Evolutionary conservation across 2,888 invertebrate genomes (phyloP).

Genomic region (Opisthograptis luteolata): DNA sequence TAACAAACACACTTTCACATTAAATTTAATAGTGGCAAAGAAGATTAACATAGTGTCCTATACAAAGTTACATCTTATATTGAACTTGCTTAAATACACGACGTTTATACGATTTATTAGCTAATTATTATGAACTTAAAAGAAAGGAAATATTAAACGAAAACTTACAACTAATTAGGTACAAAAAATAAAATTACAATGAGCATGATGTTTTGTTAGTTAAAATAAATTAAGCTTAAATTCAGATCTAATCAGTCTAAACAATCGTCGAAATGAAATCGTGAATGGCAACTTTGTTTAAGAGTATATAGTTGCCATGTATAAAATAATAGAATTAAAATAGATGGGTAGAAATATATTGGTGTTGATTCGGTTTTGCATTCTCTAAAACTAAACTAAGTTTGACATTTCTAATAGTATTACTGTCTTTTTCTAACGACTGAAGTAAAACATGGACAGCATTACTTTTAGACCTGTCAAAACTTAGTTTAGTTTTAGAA

Average conservation of each 20-base stretch:
- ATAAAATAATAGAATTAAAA: slow-evolving; percentile 2
- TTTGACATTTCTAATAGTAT: too few species aligned
- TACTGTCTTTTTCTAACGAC: too few species aligned
- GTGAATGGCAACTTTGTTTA: slow-evolving; percentile 7
- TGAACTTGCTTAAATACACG: too few species aligned
- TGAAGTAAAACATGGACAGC: too few species aligned
- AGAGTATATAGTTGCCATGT: background rate
- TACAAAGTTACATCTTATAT: too few species aligned
- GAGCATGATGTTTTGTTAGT: slow-evolving; percentile 3
- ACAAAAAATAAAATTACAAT: slow-evolving; percentile 16
- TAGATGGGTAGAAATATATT: background rate
- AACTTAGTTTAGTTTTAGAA: too few species aligned
- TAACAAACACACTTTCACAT: too few species aligned
- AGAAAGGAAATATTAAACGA: background rate
- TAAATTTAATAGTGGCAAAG: too few species aligned
- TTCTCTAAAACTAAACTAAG: too few species aligned
- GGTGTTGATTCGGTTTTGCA: too few species aligned
- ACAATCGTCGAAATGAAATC: slow-evolving; percentile 19
- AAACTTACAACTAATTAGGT: slow-evolving; percentile 22
- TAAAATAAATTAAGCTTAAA: slow-evolving; percentile 18
- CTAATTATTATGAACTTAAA: background rate
- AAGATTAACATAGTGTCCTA: too few species aligned
- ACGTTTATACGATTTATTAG: background rate
- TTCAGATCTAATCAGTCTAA: slow-evolving; percentile 46
- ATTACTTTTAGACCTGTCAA: too few species aligned